Base-by-base conservation (phyloP, 2,888 invertebrate genomes). In the Diarsia rubi region DNA sequence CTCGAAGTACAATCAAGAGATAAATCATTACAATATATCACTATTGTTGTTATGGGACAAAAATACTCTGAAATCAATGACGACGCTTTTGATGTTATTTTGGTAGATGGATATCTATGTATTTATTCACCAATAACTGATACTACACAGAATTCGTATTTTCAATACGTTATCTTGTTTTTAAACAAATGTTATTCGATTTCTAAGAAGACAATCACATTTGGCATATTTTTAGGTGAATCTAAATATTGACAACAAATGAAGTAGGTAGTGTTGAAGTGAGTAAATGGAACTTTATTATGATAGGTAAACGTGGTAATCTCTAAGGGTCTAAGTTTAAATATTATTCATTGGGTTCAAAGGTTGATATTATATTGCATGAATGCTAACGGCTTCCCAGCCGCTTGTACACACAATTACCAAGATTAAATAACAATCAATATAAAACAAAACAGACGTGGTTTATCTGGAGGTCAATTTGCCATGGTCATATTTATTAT, bases 121-220 rank as follows among this genome's bases (percentile, higher is more conserved):
- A 52, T 49, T 64, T 64, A 72, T 72, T 72, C 59, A 84, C 19
- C 66, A 45, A 5, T 75, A 69, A 84, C 71, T 59, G 49, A 69
- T 63, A 69, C 31, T 59, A 57, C 54, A 44, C 59, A 62, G 64
- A 70, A 75, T 75, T 73, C 27, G 9, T 59, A 54, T 72, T 69
- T 60, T 14, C 42, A 76, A 69, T 64, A 52, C 37, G 8, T 69
- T 81, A 84, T 76, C 82, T 64, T 73, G 63, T 82, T 82, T 82
- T 72, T 63, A 62, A 73, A 82, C 47, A 74, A 73, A 73, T 19
- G 37, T 57, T 71, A 54, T 59, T 63, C 49, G 14, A n/a, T 75
- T 69, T 69, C n/a, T 44, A 65, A 65, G 67, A 54, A 70, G 21
- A 21, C 42, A 37, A 62, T 63, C 57, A 27, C 6, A 27, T 77